phyloP scores from a whole-genome alignment of 2,113 vertebrate species.

The Tretioscincus oriximinensis region DNA sequence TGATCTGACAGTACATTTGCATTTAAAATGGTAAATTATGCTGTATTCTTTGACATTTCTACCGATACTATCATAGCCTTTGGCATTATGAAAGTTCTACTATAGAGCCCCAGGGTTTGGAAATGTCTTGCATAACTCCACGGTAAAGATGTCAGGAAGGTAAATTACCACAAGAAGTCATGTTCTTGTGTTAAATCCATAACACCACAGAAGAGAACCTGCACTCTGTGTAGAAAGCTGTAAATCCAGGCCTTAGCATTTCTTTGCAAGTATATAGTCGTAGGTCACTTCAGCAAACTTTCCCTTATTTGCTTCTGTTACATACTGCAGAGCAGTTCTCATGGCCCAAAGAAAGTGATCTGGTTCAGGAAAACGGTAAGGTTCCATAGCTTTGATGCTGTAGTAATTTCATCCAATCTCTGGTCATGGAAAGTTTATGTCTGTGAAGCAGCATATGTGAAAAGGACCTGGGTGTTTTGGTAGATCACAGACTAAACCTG shows the following conservation, averaged over 20 bases:
- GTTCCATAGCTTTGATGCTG: too few relatives aligned
- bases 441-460: too few relatives aligned
- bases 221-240: background rate
- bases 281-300: too few relatives aligned
- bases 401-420: too few relatives aligned
- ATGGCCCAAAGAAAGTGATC: too few relatives aligned
- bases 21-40: too few relatives aligned
- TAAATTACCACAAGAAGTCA: constrained; percentile 29
- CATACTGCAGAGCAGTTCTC: background rate
- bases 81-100: constrained; percentile 20
- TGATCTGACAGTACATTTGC: too few relatives aligned
- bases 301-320: too few relatives aligned
- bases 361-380: too few relatives aligned
- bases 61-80: constrained; percentile 9
- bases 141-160: constrained; percentile 26
- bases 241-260: background rate
- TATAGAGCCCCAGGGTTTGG: background rate
- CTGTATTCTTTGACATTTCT: constrained; percentile 11
- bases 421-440: too few relatives aligned
- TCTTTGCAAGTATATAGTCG: background rate
- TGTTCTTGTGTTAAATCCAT: background rate
- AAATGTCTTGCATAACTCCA: background rate
- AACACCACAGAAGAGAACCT: background rate
- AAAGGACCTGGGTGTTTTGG: too few relatives aligned
- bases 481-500: too few relatives aligned